Evolutionary conservation across 2,797 vertebrate genomes (phyloP).

Genomic region (Margarornis squamiger): DNA sequence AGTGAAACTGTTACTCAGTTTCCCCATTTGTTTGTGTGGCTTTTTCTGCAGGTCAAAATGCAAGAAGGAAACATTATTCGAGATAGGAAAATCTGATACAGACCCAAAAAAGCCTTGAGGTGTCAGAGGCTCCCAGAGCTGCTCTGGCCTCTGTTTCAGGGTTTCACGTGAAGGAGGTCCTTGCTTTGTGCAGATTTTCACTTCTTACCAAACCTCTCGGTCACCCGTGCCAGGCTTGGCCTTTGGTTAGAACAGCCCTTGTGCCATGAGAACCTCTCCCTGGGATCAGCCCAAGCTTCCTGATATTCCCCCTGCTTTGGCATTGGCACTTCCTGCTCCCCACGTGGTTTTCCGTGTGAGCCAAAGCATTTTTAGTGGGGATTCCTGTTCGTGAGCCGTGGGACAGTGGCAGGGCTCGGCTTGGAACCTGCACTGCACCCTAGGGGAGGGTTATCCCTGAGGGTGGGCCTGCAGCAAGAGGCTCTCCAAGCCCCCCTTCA

Average conservation of each 20-base stretch:
- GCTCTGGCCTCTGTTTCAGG: not conserved
- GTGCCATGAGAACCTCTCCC: not conserved
- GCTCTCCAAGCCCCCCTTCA: not conserved
- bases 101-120: not conserved
- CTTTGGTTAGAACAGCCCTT: not conserved
- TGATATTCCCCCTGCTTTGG: not conserved
- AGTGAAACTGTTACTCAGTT: conserved; percentile 50
- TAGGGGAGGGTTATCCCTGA: not conserved
- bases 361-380: not conserved
- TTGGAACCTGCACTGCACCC: not conserved
- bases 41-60: conserved; percentile 17
- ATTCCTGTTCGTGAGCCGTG: not conserved
- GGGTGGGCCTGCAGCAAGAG: not conserved
- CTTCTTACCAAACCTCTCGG: not conserved
- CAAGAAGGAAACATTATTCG: not conserved
- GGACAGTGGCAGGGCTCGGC: not conserved
- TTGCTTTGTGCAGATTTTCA: not conserved
- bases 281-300: not conserved
- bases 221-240: not conserved
- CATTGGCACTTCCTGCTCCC: not conserved
- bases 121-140: not conserved
- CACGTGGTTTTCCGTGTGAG: not conserved
- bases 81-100: conserved; percentile 52
- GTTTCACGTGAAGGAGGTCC: not conserved
- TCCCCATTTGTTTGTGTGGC: conserved; percentile 50